These are phyloP conservation scores for Epinotia brunnichana DNA, from an alignment of 2,888 invertebrate genomes.

Conservation along the genomic window DNA sequence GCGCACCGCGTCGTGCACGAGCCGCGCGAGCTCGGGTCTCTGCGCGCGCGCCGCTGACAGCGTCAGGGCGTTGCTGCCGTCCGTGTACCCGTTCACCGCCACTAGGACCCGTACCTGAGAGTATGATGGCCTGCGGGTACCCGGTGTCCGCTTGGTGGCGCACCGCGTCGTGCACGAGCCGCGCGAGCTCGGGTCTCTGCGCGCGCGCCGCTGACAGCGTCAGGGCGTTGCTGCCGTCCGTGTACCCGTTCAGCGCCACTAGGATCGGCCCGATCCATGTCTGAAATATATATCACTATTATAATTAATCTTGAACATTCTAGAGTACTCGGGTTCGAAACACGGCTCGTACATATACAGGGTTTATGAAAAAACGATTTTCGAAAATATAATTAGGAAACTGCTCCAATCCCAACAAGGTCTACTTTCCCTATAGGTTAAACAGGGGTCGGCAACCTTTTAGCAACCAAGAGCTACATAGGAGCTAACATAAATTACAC, in stretches of 20 bases:
- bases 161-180: slow-evolving; percentile 95
- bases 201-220: slow-evolving; percentile 90
- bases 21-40: slow-evolving; percentile 93
- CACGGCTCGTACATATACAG: no score
- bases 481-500: no score
- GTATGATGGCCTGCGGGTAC: slow-evolving; percentile 96
- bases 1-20: slow-evolving; percentile 95
- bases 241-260: slow-evolving; percentile 94
- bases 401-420: no score
- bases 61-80: slow-evolving; percentile 94
- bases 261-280: slow-evolving; percentile 96
- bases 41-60: slow-evolving; percentile 89
- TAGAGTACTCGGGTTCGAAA: no score
- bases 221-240: slow-evolving; percentile 93
- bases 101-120: slow-evolving; percentile 85
- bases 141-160: slow-evolving; percentile 97
- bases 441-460: no score
- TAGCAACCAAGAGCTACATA: no score
- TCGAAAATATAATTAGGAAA: no score
- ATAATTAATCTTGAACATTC: no score
- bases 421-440: no score
- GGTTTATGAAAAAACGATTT: no score
- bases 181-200: slow-evolving; percentile 92
- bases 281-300: slow-evolving; percentile 79
- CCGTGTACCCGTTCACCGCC: slow-evolving; percentile 92